phyloP scores from a whole-genome alignment of 2,113 vertebrate species.

The Procavia capensis region DNA sequence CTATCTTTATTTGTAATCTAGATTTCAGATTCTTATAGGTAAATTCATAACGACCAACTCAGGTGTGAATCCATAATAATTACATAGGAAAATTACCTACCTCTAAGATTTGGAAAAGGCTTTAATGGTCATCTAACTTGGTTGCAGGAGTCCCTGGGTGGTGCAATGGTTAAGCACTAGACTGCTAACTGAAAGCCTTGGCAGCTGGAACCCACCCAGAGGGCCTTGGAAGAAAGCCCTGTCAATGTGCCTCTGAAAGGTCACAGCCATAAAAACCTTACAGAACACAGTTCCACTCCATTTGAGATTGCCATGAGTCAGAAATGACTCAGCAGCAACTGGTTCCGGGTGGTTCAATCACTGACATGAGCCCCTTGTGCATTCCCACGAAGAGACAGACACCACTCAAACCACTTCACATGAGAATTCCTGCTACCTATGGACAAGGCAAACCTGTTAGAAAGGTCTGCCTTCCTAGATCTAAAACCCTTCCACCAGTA shows the following conservation, averaged over 20 bases:
- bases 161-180: not conserved
- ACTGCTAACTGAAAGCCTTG: not conserved
- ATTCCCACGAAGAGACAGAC: not conserved
- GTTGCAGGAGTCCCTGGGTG: not conserved
- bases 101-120: not conserved
- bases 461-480: not conserved
- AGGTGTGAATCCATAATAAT: not conserved
- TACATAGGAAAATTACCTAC: not conserved
- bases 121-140: not conserved
- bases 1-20: not conserved
- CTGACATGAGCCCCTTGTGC: not conserved
- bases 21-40: not conserved
- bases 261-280: not conserved
- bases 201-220: not conserved
- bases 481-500: not conserved
- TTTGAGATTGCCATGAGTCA: not conserved
- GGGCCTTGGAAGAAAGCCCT: not conserved
- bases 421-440: not conserved
- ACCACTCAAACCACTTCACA: not conserved
- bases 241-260: no score
- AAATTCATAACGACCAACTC: not conserved
- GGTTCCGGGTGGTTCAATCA: not conserved
- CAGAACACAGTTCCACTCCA: not conserved
- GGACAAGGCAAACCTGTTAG: not conserved
- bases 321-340: not conserved